Percentiles rank a stretch among this genome's conserved stretches.
These are phyloP conservation scores for Oryzaephilus surinamensis DNA, from an alignment of 1,140 invertebrate genomes.

Conservation along the genomic window DNA sequence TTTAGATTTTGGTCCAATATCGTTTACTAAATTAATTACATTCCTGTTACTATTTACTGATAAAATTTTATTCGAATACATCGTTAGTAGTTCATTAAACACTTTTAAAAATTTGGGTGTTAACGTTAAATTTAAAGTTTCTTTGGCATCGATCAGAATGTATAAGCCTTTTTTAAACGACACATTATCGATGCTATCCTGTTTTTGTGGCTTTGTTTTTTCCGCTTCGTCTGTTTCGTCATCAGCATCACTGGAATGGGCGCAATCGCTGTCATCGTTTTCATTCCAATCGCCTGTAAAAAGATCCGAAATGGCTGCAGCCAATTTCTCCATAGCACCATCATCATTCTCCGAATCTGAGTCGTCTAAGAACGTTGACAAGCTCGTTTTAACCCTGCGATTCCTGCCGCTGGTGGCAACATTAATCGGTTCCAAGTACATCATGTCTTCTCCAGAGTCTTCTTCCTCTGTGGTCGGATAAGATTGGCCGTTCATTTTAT, in stretches of 20 bases:
- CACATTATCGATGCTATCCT: too few relatives aligned
- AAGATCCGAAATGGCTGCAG: slow-evolving; percentile 59
- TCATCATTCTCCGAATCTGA: slow-evolving; percentile 75
- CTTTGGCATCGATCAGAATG: slow-evolving; percentile 54
- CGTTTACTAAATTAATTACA: slow-evolving; percentile 41
- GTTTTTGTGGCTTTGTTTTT: slow-evolving; percentile 23
- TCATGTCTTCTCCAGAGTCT: slow-evolving; percentile 34
- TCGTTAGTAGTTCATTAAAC: slow-evolving; percentile 47
- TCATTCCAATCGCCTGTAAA: slow-evolving; percentile 69
- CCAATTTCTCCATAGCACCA: slow-evolving; percentile 55
- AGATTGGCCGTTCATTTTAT: neutral
- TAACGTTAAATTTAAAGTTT: slow-evolving; percentile 58
- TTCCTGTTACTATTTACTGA: slow-evolving; percentile 28
- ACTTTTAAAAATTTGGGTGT: slow-evolving; percentile 50
- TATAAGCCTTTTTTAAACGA: too few relatives aligned
- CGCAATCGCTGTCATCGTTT: slow-evolving; percentile 59
- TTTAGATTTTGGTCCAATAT: slow-evolving; percentile 47
- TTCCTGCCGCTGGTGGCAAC: slow-evolving; percentile 23
- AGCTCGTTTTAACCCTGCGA: slow-evolving; percentile 33
- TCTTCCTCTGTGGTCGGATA: slow-evolving; percentile 26
- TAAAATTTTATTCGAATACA: slow-evolving; percentile 40
- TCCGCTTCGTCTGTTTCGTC: slow-evolving; percentile 34
- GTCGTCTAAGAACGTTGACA: slow-evolving; percentile 52
- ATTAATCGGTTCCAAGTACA: slow-evolving; percentile 31
- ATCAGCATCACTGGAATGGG: slow-evolving; percentile 56